These are phyloP conservation scores for Carposina sasakii DNA, from an alignment of 1,140 invertebrate species.

Conservation along the genomic window DNA sequence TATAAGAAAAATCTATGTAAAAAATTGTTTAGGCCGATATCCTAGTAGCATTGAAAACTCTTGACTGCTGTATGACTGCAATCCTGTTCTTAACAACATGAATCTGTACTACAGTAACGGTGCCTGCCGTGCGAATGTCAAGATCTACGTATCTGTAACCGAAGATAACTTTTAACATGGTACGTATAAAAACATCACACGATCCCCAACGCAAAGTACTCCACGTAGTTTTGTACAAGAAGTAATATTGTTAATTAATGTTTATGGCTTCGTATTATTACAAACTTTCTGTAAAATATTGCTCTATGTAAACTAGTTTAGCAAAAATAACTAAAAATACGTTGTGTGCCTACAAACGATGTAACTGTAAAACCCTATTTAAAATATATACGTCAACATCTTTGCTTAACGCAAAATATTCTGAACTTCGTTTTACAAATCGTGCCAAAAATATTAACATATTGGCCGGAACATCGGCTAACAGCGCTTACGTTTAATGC, in stretches of 20 bases:
- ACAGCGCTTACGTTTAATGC: constrained; percentile 45
- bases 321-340: constrained; percentile 50
- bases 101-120: too few species aligned
- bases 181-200: constrained; percentile 24
- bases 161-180: too few species aligned
- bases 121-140: too few species aligned
- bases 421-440: constrained; percentile 17
- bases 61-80: too few species aligned
- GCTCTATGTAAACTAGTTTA: constrained; percentile 42
- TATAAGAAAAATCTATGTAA: too few species aligned
- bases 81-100: too few species aligned
- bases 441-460: constrained; percentile 40
- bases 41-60: too few species aligned
- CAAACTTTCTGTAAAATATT: constrained; percentile 28
- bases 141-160: too few species aligned
- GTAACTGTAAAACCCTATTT: constrained; percentile 50
- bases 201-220: constrained; percentile 23
- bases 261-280: too few species aligned
- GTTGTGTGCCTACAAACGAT: constrained; percentile 35
- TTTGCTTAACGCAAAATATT: constrained; percentile 23
- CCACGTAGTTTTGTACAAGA: constrained; percentile 11
- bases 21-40: too few species aligned
- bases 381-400: constrained; percentile 36
- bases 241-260: too few species aligned
- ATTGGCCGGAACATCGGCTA: constrained; percentile 59